These are phyloP conservation scores for Notothenia rossii DNA, from an alignment of 2,113 vertebrate genomes.

Conservation along the genomic window DNA sequence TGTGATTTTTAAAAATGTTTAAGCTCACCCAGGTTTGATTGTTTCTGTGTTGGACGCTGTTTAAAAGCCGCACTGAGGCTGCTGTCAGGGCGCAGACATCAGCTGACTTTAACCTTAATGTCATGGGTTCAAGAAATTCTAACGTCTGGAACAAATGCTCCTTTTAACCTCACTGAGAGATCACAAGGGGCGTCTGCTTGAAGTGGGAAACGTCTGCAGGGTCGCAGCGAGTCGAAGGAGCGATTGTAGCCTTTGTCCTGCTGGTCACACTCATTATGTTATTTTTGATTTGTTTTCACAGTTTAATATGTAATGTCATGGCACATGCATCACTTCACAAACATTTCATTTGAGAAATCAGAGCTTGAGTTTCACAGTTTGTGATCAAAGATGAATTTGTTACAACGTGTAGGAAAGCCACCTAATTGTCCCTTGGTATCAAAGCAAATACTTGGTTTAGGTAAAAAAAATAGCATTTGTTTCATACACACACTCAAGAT, in stretches of 20 bases:
- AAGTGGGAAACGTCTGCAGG: not conserved
- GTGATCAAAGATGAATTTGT: not conserved
- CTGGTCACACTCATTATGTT: not conserved
- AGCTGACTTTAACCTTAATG: conserved; percentile 50
- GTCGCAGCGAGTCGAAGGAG: not conserved
- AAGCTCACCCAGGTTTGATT: not conserved
- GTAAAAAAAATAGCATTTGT: too few relatives aligned
- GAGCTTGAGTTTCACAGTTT: not conserved
- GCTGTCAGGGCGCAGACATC: conserved; percentile 33
- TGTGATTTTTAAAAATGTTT: not conserved
- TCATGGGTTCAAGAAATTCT: conserved; percentile 48
- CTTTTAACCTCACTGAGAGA: conserved; percentile 49
- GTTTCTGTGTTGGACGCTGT: not conserved
- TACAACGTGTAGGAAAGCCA: not conserved
- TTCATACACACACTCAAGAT: too few relatives aligned
- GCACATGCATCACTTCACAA: not conserved
- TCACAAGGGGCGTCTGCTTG: conserved; percentile 22
- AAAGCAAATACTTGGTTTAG: not conserved
- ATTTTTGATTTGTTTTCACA: not conserved
- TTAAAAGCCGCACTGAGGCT: not conserved
- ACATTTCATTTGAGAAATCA: not conserved
- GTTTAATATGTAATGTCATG: not conserved
- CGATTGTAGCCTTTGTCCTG: not conserved
- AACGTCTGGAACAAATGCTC: conserved; percentile 55
- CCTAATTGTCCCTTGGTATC: too few relatives aligned